A percentile compares a stretch with the other conserved stretches of the same genome.
These are phyloP conservation scores for Sisor rabdophorus DNA, from an alignment of 2,113 vertebrate species.

Conservation along the genomic window DNA sequence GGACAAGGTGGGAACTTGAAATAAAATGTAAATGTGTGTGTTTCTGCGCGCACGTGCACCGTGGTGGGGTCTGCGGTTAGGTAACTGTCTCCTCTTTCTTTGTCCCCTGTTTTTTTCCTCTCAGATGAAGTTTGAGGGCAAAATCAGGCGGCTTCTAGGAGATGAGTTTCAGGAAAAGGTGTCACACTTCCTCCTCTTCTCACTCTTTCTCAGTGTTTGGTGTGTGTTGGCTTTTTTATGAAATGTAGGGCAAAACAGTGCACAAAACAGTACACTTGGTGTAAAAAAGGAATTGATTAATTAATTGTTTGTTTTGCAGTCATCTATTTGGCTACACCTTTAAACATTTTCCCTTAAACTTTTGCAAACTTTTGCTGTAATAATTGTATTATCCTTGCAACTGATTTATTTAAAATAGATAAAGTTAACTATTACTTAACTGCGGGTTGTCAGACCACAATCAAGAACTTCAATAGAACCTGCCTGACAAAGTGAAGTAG, in stretches of 20 bases:
- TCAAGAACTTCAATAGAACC: too few relatives aligned
- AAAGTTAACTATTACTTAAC: too few relatives aligned
- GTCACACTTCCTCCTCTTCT: constrained; percentile 46
- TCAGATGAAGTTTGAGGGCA: constrained; percentile 79
- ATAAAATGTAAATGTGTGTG: neutral
- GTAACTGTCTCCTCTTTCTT: constrained; percentile 51
- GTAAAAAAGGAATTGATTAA: too few relatives aligned
- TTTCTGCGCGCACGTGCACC: constrained; percentile 34
- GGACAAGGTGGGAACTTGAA: constrained; percentile 66
- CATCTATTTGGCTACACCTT: neutral
- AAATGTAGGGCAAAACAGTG: neutral
- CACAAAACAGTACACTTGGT: neutral
- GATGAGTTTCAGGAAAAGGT: constrained; percentile 84
- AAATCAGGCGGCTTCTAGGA: constrained; percentile 76
- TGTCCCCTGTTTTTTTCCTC: constrained; percentile 51
- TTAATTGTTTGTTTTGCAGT: too few relatives aligned
- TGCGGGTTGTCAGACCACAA: too few relatives aligned
- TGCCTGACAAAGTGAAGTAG: too few relatives aligned
- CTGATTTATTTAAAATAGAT: too few relatives aligned
- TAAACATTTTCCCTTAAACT: neutral
- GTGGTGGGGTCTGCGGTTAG: constrained; percentile 57
- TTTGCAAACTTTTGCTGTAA: too few relatives aligned
- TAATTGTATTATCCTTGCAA: neutral
- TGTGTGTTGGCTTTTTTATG: neutral
- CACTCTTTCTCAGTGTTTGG: neutral